Percentiles rank a stretch among this genome's conserved stretches.
phyloP scores from a whole-genome alignment of 2,113 vertebrate genomes.

The Pterocles orientalis region DNA sequence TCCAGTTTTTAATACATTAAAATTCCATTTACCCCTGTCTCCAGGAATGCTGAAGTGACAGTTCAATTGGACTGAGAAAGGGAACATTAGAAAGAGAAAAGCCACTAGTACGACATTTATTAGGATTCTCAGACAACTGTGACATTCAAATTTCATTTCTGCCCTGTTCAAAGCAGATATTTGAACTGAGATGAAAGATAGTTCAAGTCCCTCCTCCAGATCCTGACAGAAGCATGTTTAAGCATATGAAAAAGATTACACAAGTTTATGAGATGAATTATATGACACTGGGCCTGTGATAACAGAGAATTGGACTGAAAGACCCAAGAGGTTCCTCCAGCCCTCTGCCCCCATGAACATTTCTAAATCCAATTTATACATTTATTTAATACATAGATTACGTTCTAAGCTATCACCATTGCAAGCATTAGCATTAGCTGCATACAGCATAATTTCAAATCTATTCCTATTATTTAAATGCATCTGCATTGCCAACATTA shows the following conservation, averaged over 20 bases:
- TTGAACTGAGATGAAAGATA: constrained; percentile 20
- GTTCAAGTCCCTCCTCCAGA: not conserved
- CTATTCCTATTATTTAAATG: not conserved
- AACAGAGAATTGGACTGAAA: not conserved
- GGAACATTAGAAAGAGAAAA: not conserved
- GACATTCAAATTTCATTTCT: not conserved
- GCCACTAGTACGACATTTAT: not conserved
- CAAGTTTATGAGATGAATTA: constrained; percentile 21
- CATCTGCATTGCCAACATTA: not conserved
- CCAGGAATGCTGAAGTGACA: not conserved
- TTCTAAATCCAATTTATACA: constrained; percentile 43
- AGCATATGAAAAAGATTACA: constrained; percentile 12
- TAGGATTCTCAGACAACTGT: not conserved
- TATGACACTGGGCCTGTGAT: not conserved
- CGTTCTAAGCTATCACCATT: not conserved
- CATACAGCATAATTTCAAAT: not conserved
- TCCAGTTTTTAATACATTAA: not conserved
- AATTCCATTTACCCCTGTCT: not conserved
- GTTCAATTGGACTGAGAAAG: not conserved
- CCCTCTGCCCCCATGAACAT: not conserved
- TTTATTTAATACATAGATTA: constrained; percentile 28
- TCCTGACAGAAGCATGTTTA: not conserved
- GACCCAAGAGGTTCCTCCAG: not conserved
- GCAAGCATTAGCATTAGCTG: not conserved
- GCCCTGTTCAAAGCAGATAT: constrained; percentile 1